Evolutionary conservation across 2,797 vertebrate species (phyloP).

Genomic region (Anolis apletophallus): DNA sequence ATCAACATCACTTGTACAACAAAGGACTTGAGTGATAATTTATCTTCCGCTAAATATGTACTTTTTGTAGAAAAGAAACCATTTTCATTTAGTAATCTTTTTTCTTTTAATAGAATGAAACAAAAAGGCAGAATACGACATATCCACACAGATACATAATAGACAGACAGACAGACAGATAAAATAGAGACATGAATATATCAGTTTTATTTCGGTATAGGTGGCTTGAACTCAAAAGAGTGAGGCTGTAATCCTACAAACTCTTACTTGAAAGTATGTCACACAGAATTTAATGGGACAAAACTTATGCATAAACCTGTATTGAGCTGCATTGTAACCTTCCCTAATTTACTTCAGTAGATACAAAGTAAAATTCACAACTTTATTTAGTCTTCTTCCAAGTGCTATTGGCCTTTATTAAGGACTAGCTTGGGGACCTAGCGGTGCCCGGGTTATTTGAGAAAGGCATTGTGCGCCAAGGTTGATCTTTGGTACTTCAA

Average conservation of each 20-base stretch:
- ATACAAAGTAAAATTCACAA: neutral
- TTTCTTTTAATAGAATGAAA: conserved; percentile 6
- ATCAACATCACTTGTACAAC: neutral
- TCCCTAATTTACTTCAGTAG: neutral
- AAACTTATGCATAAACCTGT: neutral
- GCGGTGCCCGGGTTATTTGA: no score
- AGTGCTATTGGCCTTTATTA: neutral
- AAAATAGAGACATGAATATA: neutral
- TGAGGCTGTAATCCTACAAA: neutral
- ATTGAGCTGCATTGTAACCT: neutral
- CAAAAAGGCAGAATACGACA: neutral
- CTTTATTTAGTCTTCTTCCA: neutral
- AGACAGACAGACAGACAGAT: neutral
- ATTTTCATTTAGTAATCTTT: neutral
- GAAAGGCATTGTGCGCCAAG: no score
- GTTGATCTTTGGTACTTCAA: no score
- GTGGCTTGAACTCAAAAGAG: neutral
- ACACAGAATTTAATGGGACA: neutral
- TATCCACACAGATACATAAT: neutral
- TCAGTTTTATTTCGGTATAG: neutral
- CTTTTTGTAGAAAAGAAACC: neutral
- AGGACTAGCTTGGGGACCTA: no score
- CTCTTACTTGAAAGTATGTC: neutral
- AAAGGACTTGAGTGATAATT: neutral
- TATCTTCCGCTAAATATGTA: neutral